Percentiles rank a stretch among this genome's conserved stretches.
phyloP scores from a whole-genome alignment of 2,797 vertebrate species.

The Novumbra hubbsi region DNA sequence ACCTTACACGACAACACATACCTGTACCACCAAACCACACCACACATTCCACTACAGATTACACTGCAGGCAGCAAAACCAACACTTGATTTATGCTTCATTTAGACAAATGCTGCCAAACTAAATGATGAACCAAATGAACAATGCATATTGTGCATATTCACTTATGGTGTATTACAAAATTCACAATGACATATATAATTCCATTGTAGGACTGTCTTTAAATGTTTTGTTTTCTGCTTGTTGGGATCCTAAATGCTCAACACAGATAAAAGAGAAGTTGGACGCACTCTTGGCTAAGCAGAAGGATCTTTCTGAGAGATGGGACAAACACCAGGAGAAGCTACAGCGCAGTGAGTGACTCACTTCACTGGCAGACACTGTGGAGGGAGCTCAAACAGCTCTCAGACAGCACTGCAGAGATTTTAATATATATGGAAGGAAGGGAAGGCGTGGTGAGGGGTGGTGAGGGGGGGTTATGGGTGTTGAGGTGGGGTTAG shows the following conservation, averaged over 20 bases:
- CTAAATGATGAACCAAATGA: background rate
- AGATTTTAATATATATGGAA: constrained; percentile 30
- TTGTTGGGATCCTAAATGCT: constrained; percentile 27
- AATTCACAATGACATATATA: background rate
- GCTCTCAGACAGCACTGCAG: constrained; percentile 25
- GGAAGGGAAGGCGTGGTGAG: constrained; percentile 22
- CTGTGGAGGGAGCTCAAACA: constrained; percentile 16
- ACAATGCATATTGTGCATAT: background rate
- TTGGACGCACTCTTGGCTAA: constrained; percentile 86
- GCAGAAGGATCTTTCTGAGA: constrained; percentile 84
- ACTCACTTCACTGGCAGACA: constrained; percentile 8
- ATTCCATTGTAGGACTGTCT: background rate
- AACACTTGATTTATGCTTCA: constrained; percentile 8
- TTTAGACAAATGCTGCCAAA: constrained; percentile 1
- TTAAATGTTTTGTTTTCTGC: background rate
- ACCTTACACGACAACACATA: background rate
- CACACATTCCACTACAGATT: background rate
- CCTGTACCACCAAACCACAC: background rate
- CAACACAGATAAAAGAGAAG: constrained; percentile 86
- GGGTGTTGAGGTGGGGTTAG: too few species aligned
- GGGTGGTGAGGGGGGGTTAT: too few species aligned
- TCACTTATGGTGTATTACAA: background rate
- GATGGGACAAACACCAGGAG: constrained; percentile 83
- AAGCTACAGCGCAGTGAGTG: constrained; percentile 74
- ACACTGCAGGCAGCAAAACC: background rate